Base-by-base conservation (phyloP, 2,888 invertebrate genomes). In the Synergus japonicus region DNA sequence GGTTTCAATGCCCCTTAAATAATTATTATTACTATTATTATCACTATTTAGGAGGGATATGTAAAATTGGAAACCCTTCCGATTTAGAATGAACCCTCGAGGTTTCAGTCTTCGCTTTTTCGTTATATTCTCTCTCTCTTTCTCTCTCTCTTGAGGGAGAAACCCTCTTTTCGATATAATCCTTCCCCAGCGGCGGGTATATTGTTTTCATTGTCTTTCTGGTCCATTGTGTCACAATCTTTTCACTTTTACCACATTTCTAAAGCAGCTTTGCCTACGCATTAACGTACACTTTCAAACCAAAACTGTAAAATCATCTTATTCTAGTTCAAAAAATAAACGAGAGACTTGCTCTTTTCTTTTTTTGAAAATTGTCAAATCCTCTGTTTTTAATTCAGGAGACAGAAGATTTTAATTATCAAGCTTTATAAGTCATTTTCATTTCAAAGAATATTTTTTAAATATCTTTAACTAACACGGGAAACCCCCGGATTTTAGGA, bases 221-320 rank as follows among this genome's bases (percentile, higher is more conserved):
- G 79, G 80, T 76, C 82, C 79, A 86, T 83, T 86, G 85, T 83
- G 76, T 77, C 60, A 22, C 46, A 87, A 81, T 85, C 87, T 88
- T 93, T 92, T 69, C 93, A 96, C 79, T 81, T 80, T 79, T 80
- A 82, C 79, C 79, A 65, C 79, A 18, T 58, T 58, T 58, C 58
- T 18, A 10, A 58, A n/a, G n/a, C n/a, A 18, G 58, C 58, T 58
- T 54, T 18, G 18, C 58, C 58, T 37, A 18, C n/a, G 58, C n/a
- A 58, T 58, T 54, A 58, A 58, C 4, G 18, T 58, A 58, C 58
- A 18, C n/a, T 58, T 58, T 3, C 9, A 58, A 58, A n/a, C 3
- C 18, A n/a, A 58, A 18, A n/a, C 18, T 18, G 9, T 58, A 9
- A 18, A 10, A 18, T n/a, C 18, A 58, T 58, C 9, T 58, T 58